Evolutionary conservation across 1,140 invertebrate genomes (phyloP).

Genomic region (Lepidurus arcticus): DNA sequence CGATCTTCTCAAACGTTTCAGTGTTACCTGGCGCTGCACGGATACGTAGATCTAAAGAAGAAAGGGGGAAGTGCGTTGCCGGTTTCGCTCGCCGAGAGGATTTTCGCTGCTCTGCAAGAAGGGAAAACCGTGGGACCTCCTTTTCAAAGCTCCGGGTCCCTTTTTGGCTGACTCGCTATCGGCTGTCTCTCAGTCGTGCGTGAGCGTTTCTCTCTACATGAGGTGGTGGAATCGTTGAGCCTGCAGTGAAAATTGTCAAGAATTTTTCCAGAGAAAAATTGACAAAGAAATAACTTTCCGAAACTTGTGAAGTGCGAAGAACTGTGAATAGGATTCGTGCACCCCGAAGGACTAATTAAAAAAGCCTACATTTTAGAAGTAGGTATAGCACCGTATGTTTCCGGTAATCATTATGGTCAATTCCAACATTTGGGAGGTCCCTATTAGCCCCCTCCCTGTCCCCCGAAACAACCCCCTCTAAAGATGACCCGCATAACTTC

Average conservation of each 20-base stretch:
- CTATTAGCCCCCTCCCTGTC: too few species aligned
- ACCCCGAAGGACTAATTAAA: too few species aligned
- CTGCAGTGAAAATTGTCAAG: neutral
- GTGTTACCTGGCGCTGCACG: neutral
- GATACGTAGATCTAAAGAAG: neutral
- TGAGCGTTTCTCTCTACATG: neutral
- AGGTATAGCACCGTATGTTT: too few species aligned
- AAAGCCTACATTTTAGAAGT: too few species aligned
- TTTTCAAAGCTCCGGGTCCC: neutral
- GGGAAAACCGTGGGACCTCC: constrained; percentile 20
- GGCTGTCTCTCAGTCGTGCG: constrained; percentile 4
- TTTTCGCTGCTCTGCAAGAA: constrained; percentile 2
- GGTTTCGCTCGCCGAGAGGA: neutral
- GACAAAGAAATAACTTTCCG: too few species aligned
- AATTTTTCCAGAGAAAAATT: too few species aligned
- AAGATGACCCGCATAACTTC: too few species aligned
- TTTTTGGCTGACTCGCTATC: neutral
- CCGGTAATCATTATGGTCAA: too few species aligned
- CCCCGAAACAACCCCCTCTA: too few species aligned
- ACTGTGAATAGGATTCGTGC: too few species aligned
- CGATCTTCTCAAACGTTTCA: neutral
- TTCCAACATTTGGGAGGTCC: too few species aligned
- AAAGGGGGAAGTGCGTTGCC: neutral
- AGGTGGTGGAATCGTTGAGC: neutral
- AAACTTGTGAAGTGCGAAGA: too few species aligned